Evolutionary conservation across 2,888 invertebrate genomes (phyloP).

Genomic region (Coelopa pilipes): DNA sequence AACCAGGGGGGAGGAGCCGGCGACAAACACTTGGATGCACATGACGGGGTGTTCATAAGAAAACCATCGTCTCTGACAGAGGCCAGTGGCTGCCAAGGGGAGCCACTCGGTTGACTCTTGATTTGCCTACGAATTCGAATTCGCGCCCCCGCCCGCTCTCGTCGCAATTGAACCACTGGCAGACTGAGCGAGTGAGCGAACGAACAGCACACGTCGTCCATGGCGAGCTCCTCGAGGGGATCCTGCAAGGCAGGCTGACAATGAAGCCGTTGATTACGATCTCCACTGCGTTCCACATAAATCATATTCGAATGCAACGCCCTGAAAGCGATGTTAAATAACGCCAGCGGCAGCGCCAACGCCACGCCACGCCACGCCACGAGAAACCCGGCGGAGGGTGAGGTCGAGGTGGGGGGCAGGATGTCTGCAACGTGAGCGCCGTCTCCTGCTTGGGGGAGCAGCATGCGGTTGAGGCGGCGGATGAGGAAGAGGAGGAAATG

Average conservation of each 20-base stretch:
- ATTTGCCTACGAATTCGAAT: not conserved
- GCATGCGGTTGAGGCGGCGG: too few relatives aligned
- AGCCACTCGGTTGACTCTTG: not conserved
- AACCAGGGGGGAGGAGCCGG: too few relatives aligned
- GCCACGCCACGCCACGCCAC: not conserved
- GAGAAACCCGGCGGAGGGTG: not conserved
- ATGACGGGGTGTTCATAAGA: too few relatives aligned
- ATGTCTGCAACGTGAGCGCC: not conserved
- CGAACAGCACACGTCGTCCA: not conserved
- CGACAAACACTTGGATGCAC: too few relatives aligned
- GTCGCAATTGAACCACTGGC: not conserved
- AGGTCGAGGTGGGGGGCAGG: not conserved
- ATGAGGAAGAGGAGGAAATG: too few relatives aligned
- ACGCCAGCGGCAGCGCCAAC: not conserved
- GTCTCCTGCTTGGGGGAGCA: too few relatives aligned
- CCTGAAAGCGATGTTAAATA: not conserved
- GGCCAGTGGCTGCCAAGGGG: too few relatives aligned
- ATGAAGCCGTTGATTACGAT: slow-evolving; percentile 2
- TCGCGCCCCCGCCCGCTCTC: not conserved
- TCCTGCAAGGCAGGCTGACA: not conserved
- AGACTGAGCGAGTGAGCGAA: not conserved
- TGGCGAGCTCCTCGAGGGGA: not conserved
- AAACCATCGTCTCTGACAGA: too few relatives aligned
- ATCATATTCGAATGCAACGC: not conserved
- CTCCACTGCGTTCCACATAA: not conserved